Conservation (phyloP, 1,140 invertebrate species). For the Calosoma granatense region DNA sequence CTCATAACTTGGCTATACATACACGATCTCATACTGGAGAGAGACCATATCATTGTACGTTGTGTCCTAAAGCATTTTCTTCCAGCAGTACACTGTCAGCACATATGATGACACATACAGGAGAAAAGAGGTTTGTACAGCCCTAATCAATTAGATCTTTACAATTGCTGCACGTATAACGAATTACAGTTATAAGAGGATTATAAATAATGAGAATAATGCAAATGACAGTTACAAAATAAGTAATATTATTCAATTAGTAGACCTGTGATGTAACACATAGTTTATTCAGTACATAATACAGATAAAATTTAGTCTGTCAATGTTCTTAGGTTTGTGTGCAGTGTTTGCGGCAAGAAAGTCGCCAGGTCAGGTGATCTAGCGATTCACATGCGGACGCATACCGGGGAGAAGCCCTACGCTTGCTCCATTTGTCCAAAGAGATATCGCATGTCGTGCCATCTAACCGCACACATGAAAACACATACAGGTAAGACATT, state of each 20-base stretch:
- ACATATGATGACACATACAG: conserved; percentile 2
- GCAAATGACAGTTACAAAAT: too few relatives aligned
- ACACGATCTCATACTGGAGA: conserved; percentile 60
- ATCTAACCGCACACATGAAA: conserved; percentile 74
- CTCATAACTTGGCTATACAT: conserved; percentile 73
- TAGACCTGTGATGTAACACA: too few relatives aligned
- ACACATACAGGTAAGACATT: conserved; percentile 48
- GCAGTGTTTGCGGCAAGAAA: conserved; percentile 24
- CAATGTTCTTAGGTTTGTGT: conserved; percentile 23
- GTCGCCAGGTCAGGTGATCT: conserved; percentile 24
- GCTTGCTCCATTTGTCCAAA: conserved; percentile 51
- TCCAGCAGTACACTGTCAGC: neutral
- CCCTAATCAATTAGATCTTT: too few relatives aligned
- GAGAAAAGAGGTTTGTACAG: conserved; percentile 18
- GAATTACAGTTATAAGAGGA: too few relatives aligned
- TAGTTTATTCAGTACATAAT: too few relatives aligned
- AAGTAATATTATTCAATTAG: too few relatives aligned
- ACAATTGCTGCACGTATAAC: too few relatives aligned
- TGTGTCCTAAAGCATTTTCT: conserved; percentile 24
- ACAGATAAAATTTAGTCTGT: too few relatives aligned
- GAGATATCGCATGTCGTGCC: conserved; percentile 54
- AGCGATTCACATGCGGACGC: conserved; percentile 34
- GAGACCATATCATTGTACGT: conserved; percentile 24
- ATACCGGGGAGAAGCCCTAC: conserved; percentile 63
- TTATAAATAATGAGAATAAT: too few relatives aligned